Conservation (phyloP, 1,140 invertebrate species). For the Drosophila jambulina region DNA sequence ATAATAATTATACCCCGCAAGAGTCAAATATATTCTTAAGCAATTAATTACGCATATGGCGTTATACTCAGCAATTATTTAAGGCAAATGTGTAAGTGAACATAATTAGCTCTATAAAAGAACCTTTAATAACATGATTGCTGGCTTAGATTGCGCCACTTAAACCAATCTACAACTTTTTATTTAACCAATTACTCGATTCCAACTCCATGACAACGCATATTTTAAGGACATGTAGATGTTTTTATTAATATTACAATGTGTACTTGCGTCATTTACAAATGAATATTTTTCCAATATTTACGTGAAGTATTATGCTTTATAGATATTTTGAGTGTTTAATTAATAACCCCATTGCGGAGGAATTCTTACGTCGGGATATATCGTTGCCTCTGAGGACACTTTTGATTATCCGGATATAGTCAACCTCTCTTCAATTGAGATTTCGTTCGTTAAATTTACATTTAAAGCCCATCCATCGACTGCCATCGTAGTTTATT, state of each 20-base stretch:
- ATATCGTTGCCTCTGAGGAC: background rate
- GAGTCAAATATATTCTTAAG: too few species aligned
- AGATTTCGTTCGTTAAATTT: conserved; percentile 26
- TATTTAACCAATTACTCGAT: background rate
- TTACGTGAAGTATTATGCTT: conserved; percentile 6
- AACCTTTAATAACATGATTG: background rate
- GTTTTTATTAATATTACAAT: conserved; percentile 33
- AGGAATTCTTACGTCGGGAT: conserved; percentile 4
- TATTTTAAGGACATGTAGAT: conserved; percentile 12
- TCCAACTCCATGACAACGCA: background rate
- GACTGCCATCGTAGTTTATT: background rate
- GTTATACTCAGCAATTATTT: background rate
- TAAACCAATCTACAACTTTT: background rate
- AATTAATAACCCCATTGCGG: conserved; percentile 2
- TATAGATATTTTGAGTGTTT: conserved; percentile 13
- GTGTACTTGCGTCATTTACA: conserved; percentile 36
- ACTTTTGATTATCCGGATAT: background rate
- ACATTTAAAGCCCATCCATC: conserved; percentile 7
- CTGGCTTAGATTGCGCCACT: background rate
- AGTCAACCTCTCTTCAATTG: conserved; percentile 16
- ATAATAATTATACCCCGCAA: too few species aligned
- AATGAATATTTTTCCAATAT: conserved; percentile 31
- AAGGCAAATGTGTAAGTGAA: background rate
- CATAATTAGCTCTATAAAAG: background rate
- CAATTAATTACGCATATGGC: too few species aligned